These are phyloP conservation scores for Polietes domitor DNA, from an alignment of 2,888 invertebrate species.

Conservation along the genomic window DNA sequence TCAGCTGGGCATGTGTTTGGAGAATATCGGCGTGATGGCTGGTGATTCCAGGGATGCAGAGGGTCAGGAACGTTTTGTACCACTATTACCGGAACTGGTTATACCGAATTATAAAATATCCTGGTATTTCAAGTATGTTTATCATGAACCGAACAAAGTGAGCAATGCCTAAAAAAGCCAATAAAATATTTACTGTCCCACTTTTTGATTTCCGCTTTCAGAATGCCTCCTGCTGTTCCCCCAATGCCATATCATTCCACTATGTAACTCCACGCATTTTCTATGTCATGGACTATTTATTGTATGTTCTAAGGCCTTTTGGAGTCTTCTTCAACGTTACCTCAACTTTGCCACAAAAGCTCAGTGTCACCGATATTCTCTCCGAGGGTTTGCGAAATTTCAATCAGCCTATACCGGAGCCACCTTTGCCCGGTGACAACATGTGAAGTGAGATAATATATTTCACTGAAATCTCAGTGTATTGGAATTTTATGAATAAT, in stretches of 20 bases:
- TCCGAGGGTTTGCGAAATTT: not conserved
- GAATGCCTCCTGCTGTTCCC: slow-evolving; percentile 94
- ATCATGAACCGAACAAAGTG: slow-evolving; percentile 60
- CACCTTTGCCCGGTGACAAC: too few relatives aligned
- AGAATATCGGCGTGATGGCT: slow-evolving; percentile 91
- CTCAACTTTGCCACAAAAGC: not conserved
- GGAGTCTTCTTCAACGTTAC: slow-evolving; percentile 77
- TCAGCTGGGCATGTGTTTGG: slow-evolving; percentile 87
- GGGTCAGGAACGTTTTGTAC: slow-evolving; percentile 95
- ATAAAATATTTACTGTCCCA: not conserved
- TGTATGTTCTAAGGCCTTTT: slow-evolving; percentile 93
- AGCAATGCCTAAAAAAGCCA: not conserved
- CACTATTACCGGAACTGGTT: slow-evolving; percentile 88
- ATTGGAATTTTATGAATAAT: too few relatives aligned
- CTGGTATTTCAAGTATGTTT: slow-evolving; percentile 96
- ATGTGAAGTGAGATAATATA: too few relatives aligned
- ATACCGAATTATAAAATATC: slow-evolving; percentile 88
- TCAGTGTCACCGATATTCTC: not conserved
- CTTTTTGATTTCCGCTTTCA: slow-evolving; percentile 77
- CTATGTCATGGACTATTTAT: slow-evolving; percentile 96
- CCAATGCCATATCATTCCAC: slow-evolving; percentile 97
- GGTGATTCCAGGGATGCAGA: slow-evolving; percentile 93
- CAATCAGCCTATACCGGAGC: not conserved
- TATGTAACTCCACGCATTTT: slow-evolving; percentile 95
- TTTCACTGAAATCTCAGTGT: too few relatives aligned